Conservation (phyloP, 1,140 invertebrate genomes). For the Drosophila asahinai region DNA sequence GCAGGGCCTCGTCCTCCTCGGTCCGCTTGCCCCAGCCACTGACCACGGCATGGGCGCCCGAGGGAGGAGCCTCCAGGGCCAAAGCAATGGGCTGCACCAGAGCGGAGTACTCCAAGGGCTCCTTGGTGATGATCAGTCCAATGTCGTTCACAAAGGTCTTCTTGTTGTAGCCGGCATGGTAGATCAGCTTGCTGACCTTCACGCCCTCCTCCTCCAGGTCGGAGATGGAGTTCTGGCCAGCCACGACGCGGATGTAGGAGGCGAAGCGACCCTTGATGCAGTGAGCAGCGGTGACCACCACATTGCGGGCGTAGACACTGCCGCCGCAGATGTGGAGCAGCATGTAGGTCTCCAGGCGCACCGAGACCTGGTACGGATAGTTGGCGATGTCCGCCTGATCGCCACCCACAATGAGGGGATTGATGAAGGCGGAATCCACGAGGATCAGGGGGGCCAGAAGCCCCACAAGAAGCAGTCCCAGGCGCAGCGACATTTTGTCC, state of each 20-base stretch:
- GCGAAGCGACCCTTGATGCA: constrained; percentile 85
- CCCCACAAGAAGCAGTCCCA: constrained; percentile 49
- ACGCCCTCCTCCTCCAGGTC: constrained; percentile 70
- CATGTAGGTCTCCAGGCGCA: constrained; percentile 72
- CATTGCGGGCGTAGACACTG: constrained; percentile 85
- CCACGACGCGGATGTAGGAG: constrained; percentile 61
- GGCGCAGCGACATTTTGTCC: constrained; percentile 39
- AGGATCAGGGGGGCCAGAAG: constrained; percentile 30
- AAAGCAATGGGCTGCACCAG: constrained; percentile 68
- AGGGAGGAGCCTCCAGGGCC: constrained; percentile 36
- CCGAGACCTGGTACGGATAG: constrained; percentile 71
- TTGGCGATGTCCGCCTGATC: constrained; percentile 53
- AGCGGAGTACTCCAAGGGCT: constrained; percentile 46
- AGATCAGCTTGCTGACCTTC: constrained; percentile 65
- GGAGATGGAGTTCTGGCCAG: constrained; percentile 70
- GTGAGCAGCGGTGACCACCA: constrained; percentile 87
- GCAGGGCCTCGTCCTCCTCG: constrained; percentile 57
- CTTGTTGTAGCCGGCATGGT: constrained; percentile 65
- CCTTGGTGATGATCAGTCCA: constrained; percentile 71
- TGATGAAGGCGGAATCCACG: constrained; percentile 44
- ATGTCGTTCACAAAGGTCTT: constrained; percentile 79
- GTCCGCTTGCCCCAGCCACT: constrained; percentile 85
- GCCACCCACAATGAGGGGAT: constrained; percentile 62
- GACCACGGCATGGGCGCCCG: constrained; percentile 76
- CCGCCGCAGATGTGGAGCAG: constrained; percentile 70